Evolutionary conservation across 2,797 vertebrate species (phyloP).

Genomic region (Myiothlypis coronata): DNA sequence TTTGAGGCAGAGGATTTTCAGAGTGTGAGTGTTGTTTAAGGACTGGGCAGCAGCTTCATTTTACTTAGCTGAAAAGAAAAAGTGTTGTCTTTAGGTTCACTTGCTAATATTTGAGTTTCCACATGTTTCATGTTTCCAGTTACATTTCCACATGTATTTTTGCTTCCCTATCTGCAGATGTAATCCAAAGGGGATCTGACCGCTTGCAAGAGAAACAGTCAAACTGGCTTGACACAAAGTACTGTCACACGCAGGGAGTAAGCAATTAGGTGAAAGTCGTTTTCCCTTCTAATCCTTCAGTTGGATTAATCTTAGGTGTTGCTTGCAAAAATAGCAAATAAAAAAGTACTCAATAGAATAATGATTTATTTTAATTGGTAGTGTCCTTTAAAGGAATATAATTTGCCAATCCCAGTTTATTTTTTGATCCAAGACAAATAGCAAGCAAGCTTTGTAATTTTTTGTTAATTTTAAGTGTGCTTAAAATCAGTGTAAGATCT

Average conservation of each 20-base stretch:
- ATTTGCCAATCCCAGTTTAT: neutral
- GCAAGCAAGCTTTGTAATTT: neutral
- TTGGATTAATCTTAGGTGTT: neutral
- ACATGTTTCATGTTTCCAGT: neutral
- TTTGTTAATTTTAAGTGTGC: neutral
- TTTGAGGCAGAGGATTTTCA: slow-evolving; percentile 30
- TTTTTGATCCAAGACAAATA: neutral
- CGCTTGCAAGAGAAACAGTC: slow-evolving; percentile 1
- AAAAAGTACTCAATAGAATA: neutral
- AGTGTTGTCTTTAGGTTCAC: neutral
- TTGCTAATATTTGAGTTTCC: slow-evolving; percentile 23
- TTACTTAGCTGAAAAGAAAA: slow-evolving; percentile 1
- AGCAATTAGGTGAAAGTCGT: neutral
- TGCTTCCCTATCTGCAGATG: neutral
- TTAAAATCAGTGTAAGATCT: neutral
- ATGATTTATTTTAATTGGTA: neutral
- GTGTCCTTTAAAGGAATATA: neutral
- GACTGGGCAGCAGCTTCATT: slow-evolving; percentile 8
- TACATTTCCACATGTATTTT: slow-evolving; percentile 6
- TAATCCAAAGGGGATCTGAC: neutral
- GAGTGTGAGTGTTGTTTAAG: neutral
- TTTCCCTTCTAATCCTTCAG: neutral
- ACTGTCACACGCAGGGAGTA: neutral
- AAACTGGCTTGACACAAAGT: neutral
- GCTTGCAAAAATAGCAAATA: neutral